These are phyloP conservation scores for Ormyrus pomaceus DNA, from an alignment of 2,888 invertebrate genomes.

Conservation along the genomic window DNA sequence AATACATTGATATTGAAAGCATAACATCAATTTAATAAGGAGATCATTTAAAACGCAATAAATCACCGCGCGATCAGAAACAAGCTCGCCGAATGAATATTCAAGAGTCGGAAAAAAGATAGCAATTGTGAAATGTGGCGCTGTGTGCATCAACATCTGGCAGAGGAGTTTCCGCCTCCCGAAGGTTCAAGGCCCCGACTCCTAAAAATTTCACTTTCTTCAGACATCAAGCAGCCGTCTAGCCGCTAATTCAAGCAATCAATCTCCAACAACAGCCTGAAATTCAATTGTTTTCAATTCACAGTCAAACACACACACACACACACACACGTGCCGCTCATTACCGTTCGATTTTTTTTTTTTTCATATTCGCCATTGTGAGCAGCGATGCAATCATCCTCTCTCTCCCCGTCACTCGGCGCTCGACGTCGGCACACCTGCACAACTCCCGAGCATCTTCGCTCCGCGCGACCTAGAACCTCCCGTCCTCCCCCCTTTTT, in stretches of 20 bases:
- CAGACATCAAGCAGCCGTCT: not conserved
- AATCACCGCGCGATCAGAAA: too few relatives aligned
- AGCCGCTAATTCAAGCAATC: conserved; percentile 21
- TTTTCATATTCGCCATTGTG: conserved; percentile 29
- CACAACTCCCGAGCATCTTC: not conserved
- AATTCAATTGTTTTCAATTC: conserved; percentile 36
- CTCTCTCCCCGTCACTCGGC: conserved; percentile 24
- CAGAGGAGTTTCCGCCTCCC: too few relatives aligned
- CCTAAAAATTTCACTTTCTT: not conserved
- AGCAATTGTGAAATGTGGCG: too few relatives aligned
- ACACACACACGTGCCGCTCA: not conserved
- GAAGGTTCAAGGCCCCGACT: too few relatives aligned
- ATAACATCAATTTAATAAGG: too few relatives aligned
- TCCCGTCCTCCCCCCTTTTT: not conserved
- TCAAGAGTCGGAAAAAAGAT: too few relatives aligned
- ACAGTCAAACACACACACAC: too few relatives aligned
- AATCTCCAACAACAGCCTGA: not conserved
- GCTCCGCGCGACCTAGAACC: not conserved
- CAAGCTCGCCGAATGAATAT: too few relatives aligned
- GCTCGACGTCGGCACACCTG: too few relatives aligned
- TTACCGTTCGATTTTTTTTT: conserved; percentile 7
- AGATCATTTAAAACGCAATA: too few relatives aligned
- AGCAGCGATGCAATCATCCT: conserved; percentile 11
- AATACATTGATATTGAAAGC: too few relatives aligned
- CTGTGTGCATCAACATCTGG: too few relatives aligned